These are phyloP conservation scores for Toxotes jaculatrix DNA, from an alignment of 2,113 vertebrate species.

Conservation along the genomic window DNA sequence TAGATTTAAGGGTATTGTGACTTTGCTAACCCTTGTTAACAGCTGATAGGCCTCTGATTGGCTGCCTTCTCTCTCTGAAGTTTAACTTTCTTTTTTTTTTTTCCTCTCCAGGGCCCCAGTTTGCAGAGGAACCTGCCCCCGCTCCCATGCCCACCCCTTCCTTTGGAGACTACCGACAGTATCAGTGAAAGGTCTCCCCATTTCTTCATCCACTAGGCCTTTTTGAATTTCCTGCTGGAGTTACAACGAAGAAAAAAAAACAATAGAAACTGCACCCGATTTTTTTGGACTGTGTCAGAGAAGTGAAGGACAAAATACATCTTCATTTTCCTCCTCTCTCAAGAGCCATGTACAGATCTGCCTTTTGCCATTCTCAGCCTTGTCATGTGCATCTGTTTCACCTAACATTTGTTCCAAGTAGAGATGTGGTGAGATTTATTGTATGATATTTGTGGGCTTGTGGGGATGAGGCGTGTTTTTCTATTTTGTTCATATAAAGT, in stretches of 20 bases:
- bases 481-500: conserved; percentile 34
- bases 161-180: conserved; percentile 92
- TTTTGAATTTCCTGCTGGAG: conserved; percentile 81
- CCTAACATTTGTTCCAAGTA: conserved; percentile 48
- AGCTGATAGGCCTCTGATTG: not conserved
- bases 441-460: conserved; percentile 17
- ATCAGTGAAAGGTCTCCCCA: conserved; percentile 85
- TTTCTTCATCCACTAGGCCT: conserved; percentile 61
- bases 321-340: conserved; percentile 50
- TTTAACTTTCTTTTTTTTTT: conserved; percentile 16
- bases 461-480: conserved; percentile 22
- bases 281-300: conserved; percentile 53
- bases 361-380: conserved; percentile 69
- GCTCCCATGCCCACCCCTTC: conserved; percentile 83
- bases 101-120: conserved; percentile 86
- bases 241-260: conserved; percentile 65
- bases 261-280: conserved; percentile 41
- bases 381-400: conserved; percentile 65
- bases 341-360: conserved; percentile 67
- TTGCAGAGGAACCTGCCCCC: conserved; percentile 89
- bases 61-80: not conserved
- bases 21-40: not conserved
- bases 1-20: not conserved
- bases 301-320: conserved; percentile 54
- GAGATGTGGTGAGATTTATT: conserved; percentile 31